phyloP scores from a whole-genome alignment of 2,113 vertebrate genomes.

The Sprattus sprattus region DNA sequence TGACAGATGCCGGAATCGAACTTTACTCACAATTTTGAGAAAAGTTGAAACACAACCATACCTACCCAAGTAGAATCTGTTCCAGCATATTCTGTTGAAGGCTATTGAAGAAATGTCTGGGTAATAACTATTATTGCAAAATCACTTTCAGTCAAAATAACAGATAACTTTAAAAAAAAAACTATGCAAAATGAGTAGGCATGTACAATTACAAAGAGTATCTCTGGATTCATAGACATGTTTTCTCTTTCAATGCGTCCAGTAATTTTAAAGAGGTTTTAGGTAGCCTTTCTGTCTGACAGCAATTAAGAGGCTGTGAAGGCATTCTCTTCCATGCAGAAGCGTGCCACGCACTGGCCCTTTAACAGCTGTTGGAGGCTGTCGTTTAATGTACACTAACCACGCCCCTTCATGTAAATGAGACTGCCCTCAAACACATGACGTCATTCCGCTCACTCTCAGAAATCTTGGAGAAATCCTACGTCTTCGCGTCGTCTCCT shows the following conservation, averaged over 20 bases:
- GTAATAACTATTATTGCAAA: neutral
- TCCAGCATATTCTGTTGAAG: neutral
- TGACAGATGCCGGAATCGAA: no score
- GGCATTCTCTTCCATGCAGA: neutral
- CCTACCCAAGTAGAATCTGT: neutral
- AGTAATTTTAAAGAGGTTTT: neutral
- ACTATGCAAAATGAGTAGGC: neutral
- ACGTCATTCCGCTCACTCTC: conserved; percentile 62
- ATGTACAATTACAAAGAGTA: neutral
- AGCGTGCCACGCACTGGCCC: conserved; percentile 30
- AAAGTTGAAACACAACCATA: neutral
- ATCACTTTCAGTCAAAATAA: neutral
- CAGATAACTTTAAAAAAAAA: no score
- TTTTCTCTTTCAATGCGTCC: neutral
- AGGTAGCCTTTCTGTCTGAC: neutral
- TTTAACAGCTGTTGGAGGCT: conserved; percentile 53
- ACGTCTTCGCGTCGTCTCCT: conserved; percentile 28
- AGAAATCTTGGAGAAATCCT: conserved; percentile 45
- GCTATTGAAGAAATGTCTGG: neutral
- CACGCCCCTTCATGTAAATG: conserved; percentile 54
- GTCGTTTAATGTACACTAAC: conserved; percentile 53
- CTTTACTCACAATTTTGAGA: no score
- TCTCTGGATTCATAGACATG: neutral
- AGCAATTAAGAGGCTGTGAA: neutral
- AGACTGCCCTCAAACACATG: conserved; percentile 50